Base-by-base conservation (phyloP, 2,888 invertebrate species). In the Frankliniella intonsa region DNA sequence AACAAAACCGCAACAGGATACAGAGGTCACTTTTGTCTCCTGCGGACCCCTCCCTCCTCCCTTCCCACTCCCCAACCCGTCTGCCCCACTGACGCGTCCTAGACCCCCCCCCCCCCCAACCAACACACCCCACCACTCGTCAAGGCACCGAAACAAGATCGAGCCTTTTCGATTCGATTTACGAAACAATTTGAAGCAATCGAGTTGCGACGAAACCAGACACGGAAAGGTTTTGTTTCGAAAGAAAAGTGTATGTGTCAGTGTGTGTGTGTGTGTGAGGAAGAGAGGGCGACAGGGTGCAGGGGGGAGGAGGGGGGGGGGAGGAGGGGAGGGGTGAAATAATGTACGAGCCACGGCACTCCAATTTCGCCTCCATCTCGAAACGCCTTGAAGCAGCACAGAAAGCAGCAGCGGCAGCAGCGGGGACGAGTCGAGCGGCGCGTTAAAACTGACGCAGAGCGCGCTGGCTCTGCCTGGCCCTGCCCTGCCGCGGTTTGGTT, bases 1-100 rank as follows among this genome's bases (percentile, higher is more conserved):
- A 76, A 25, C 69, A 76, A n/a, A 76, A 76, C 69, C 69, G 69
- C 69, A 76, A 76, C 69, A 76, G 25, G 69, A 76, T 76, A 69
- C 22, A 69, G 69, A 76, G 69, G 69, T 76, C 69, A 76, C 69
- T 76, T 22, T 76, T 76, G 69, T 76, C 69, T 76, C 69, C 22
- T 5, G 11, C 69, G 69, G 69, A 38, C 38, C 38, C 3, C 38
- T 5, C 38, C 38, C 38, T 5, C 38, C 38, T 5, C 38, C 38
- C 38, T 5, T 38, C 38, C 38, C 38, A 5, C 38, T 5, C 38
- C 38, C 38, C 38, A 2, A 5, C 38, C 38, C 38, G 38, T 5
- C 38, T 38, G 38, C 38, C 38, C 38, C 5, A 38, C 38, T 38
- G 38, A 38, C 38, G 38, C 5, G 38, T 38, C 38, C 38, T 38